Conservation (phyloP, 2,113 vertebrate genomes). For the Chamaetylas fuelleborni region DNA sequence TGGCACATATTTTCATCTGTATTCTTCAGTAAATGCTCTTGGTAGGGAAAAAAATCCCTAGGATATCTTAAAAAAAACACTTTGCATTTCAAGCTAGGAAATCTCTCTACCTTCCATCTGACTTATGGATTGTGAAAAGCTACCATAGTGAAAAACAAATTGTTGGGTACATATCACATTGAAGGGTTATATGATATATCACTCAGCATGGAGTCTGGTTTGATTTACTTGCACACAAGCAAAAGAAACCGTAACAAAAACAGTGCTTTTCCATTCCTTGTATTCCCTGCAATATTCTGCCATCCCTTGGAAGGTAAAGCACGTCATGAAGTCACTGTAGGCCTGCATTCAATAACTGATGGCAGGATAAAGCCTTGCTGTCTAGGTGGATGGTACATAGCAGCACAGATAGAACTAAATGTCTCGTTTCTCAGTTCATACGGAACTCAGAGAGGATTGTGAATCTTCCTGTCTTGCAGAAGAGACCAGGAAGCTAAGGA, state of each 20-base stretch:
- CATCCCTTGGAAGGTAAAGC: neutral
- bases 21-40: constrained; percentile 8
- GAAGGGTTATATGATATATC: constrained; percentile 49
- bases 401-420: neutral
- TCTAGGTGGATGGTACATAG: neutral
- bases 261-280: constrained; percentile 14
- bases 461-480: neutral
- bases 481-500: neutral
- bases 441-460: neutral
- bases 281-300: neutral
- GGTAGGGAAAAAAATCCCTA: neutral
- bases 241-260: constrained; percentile 49
- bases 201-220: constrained; percentile 37
- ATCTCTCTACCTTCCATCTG: constrained; percentile 21
- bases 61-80: neutral
- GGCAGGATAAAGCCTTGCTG: neutral
- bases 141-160: constrained; percentile 63
- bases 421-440: neutral
- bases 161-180: constrained; percentile 27
- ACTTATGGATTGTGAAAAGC: constrained; percentile 62
- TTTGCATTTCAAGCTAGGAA: constrained; percentile 56
- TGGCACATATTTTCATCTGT: constrained; percentile 27
- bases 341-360: constrained; percentile 19
- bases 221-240: constrained; percentile 55
- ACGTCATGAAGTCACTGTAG: neutral